Conservation (phyloP, 2,888 invertebrate species). For the Clostera curtula region DNA sequence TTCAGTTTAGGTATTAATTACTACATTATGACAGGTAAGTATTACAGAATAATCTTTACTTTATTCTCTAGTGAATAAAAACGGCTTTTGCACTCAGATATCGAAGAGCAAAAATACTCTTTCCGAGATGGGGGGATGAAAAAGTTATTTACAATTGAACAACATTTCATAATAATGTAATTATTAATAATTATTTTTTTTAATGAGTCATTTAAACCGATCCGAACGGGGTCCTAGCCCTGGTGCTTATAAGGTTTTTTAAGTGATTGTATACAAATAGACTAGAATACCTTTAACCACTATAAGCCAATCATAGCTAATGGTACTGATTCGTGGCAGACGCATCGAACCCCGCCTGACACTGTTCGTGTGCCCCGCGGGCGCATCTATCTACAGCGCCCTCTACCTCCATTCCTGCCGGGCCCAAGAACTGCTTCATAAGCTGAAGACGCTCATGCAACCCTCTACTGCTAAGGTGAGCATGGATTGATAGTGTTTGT, state of each 20-base stretch:
- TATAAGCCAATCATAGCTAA: neutral
- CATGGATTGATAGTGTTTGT: no score
- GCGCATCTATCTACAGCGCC: conserved; percentile 78
- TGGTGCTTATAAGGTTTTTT: neutral
- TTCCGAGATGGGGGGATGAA: no score
- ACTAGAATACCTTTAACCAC: neutral
- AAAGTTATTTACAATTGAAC: no score
- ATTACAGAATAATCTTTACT: no score
- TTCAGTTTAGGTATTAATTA: no score
- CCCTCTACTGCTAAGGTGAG: conserved; percentile 1
- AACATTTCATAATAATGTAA: no score
- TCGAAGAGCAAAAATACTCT: no score
- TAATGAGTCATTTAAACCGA: neutral
- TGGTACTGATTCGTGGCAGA: conserved; percentile 29
- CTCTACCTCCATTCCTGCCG: conserved; percentile 83
- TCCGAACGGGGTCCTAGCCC: neutral
- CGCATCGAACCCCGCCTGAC: conserved; percentile 84
- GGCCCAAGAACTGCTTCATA: conserved; percentile 78
- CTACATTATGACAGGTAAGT: no score
- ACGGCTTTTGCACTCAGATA: no score
- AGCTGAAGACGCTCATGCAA: conserved; percentile 75
- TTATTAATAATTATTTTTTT: conserved; percentile 1
- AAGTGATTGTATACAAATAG: neutral
- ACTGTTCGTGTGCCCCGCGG: conserved; percentile 81
- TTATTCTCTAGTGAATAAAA: no score